Conservation (phyloP, 2,888 invertebrate species). For the Linnaemya tessellans region DNA sequence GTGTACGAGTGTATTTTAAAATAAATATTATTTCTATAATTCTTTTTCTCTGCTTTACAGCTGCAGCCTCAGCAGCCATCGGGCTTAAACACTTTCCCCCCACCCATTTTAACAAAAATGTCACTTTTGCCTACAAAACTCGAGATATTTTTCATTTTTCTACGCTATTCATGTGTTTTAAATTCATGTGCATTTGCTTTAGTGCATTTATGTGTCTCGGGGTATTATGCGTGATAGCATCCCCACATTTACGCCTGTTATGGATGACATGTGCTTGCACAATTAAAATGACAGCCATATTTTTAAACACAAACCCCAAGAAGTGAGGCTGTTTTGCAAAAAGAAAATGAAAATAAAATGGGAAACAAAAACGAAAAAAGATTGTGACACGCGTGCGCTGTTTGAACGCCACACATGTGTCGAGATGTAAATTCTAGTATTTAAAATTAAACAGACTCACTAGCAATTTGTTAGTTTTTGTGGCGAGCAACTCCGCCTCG, state of each 20-base stretch:
- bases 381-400: slow-evolving; percentile 71
- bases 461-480: slow-evolving; percentile 49
- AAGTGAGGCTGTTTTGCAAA: slow-evolving; percentile 22
- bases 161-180: slow-evolving; percentile 32
- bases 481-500: slow-evolving; percentile 37
- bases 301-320: slow-evolving; percentile 37
- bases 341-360: slow-evolving; percentile 16
- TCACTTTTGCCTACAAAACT: slow-evolving; percentile 48
- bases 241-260: slow-evolving; percentile 49
- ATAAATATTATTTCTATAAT: slow-evolving; percentile 18
- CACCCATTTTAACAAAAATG: slow-evolving; percentile 57
- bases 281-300: slow-evolving; percentile 69
- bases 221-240: slow-evolving; percentile 50
- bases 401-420: slow-evolving; percentile 60
- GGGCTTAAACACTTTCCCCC: slow-evolving; percentile 38
- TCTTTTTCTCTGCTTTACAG: background rate
- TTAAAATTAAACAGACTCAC: slow-evolving; percentile 39
- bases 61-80: slow-evolving; percentile 39
- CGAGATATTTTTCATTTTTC: slow-evolving; percentile 28
- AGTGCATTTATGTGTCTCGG: slow-evolving; percentile 33
- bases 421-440: slow-evolving; percentile 41
- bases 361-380: slow-evolving; percentile 37
- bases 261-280: slow-evolving; percentile 67
- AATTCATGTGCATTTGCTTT: slow-evolving; percentile 41
- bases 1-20: slow-evolving; percentile 33